phyloP scores from a whole-genome alignment of 1,140 invertebrate genomes.

The Calephelis virginiensis region DNA sequence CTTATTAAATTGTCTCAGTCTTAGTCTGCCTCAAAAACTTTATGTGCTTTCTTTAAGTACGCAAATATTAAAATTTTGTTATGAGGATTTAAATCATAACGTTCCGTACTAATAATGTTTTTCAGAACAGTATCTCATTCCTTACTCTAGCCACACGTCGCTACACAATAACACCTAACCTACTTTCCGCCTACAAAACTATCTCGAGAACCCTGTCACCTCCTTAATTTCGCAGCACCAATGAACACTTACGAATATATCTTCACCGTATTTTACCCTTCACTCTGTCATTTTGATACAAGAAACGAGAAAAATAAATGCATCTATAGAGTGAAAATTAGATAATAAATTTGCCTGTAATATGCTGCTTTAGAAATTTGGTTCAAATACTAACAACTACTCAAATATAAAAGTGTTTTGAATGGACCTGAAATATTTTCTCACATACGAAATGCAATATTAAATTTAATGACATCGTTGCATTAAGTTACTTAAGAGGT shows the following conservation, averaged over 20 bases:
- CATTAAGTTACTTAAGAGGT: too few relatives aligned
- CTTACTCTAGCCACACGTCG: neutral
- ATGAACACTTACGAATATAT: conserved; percentile 15
- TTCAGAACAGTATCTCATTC: neutral
- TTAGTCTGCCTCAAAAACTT: too few relatives aligned
- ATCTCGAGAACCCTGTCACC: conserved; percentile 14
- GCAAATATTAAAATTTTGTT: too few relatives aligned
- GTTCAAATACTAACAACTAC: too few relatives aligned
- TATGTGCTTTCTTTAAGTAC: too few relatives aligned
- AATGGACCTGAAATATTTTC: too few relatives aligned
- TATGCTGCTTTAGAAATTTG: too few relatives aligned
- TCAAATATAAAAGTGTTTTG: too few relatives aligned
- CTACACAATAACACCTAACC: neutral
- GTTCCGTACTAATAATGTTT: neutral
- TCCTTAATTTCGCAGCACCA: conserved; percentile 13
- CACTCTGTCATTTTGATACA: neutral
- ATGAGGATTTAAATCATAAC: too few relatives aligned
- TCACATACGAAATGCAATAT: too few relatives aligned
- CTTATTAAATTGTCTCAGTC: too few relatives aligned
- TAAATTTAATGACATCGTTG: too few relatives aligned
- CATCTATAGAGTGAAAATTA: neutral
- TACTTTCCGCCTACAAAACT: conserved; percentile 7
- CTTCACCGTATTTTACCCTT: neutral
- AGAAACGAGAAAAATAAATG: neutral
- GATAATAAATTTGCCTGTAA: neutral